Conservation (phyloP, 2,888 invertebrate genomes). For the Scaptomyza polygonia region DNA sequence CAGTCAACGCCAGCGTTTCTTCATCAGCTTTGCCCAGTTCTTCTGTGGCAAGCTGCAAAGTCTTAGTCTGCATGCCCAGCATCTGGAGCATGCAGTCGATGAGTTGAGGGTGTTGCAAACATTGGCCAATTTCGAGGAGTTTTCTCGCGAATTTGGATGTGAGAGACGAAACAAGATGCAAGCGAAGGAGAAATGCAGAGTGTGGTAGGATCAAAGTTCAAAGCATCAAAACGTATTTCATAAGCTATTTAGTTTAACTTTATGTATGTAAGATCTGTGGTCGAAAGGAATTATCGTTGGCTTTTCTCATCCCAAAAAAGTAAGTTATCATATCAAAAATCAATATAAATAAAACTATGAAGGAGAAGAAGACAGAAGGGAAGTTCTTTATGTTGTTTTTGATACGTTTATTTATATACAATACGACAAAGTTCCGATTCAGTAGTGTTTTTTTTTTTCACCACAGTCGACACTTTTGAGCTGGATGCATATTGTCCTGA, state of each 20-base stretch:
- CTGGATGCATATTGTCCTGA: conserved; percentile 66
- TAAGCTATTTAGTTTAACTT: too few species aligned
- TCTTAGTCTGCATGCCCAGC: conserved; percentile 54
- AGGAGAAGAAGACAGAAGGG: too few species aligned
- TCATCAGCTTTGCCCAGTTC: conserved; percentile 81
- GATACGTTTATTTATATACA: too few species aligned
- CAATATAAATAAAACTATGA: too few species aligned
- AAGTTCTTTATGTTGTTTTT: too few species aligned
- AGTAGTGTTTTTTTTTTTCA: conserved; percentile 29
- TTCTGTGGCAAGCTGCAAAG: conserved; percentile 79
- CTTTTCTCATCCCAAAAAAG: too few species aligned
- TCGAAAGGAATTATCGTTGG: too few species aligned
- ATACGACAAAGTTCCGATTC: too few species aligned
- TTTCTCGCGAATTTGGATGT: conserved; percentile 76
- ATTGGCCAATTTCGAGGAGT: conserved; percentile 81
- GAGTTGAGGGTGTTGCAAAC: conserved; percentile 81
- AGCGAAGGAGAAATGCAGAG: conserved; percentile 71
- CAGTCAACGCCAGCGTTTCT: conserved; percentile 77
- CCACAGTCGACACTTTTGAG: conserved; percentile 71
- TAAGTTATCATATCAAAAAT: too few species aligned
- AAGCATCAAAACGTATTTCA: background rate
- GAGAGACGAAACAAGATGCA: conserved; percentile 79
- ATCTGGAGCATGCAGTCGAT: conserved; percentile 77
- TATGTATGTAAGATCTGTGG: too few species aligned
- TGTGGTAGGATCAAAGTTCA: conserved; percentile 68